Percentiles rank a stretch among this genome's conserved stretches.
Evolutionary conservation across 2,113 vertebrate species (phyloP).

Genomic region (Oreocharis arfaki): DNA sequence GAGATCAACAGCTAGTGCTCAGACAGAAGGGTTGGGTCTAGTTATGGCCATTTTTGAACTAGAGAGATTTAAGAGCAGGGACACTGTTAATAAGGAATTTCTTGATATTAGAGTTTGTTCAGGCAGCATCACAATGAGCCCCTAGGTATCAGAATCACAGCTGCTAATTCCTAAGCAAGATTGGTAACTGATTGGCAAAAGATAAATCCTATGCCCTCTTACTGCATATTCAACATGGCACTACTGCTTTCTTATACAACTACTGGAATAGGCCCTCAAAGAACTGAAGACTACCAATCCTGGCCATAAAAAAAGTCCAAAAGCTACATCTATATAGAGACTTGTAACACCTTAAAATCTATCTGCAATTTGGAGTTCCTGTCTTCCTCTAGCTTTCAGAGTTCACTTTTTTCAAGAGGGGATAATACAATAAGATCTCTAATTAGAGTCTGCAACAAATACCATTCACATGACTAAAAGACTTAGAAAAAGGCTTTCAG

Average conservation of each 20-base stretch:
- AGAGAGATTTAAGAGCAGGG: not conserved
- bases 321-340: not conserved
- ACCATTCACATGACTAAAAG: not conserved
- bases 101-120: not conserved
- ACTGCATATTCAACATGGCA: not conserved
- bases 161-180: not conserved
- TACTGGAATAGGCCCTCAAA: not conserved
- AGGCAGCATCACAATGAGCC: not conserved
- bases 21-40: not conserved
- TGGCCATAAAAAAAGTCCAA: not conserved
- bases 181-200: accelerated
- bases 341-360: not conserved
- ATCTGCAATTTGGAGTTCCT: not conserved
- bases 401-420: not conserved
- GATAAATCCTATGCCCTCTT: not conserved
- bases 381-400: not conserved
- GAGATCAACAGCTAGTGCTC: not conserved
- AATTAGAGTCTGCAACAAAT: not conserved
- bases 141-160: not conserved
- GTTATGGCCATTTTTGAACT: not conserved
- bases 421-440: not conserved
- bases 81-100: not conserved
- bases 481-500: not conserved
- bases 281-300: not conserved
- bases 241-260: not conserved